A percentile compares a stretch with the other conserved stretches of the same genome.
These are phyloP conservation scores for Tadarida brasiliensis DNA, from an alignment of 2,797 vertebrate genomes.

Conservation along the genomic window DNA sequence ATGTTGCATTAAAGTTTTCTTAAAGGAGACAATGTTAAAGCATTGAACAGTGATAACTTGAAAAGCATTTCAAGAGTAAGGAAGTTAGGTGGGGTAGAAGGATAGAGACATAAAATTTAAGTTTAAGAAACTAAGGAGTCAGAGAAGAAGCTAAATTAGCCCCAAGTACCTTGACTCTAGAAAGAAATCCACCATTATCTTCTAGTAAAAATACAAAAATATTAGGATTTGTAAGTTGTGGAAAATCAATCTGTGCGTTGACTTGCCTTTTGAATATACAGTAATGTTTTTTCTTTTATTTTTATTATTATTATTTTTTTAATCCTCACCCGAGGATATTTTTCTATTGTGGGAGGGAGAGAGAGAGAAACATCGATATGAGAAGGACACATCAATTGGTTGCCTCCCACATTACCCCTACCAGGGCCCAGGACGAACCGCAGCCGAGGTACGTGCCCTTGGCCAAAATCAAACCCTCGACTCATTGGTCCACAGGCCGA, in stretches of 20 bases:
- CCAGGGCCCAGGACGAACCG: no score
- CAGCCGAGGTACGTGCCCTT: no score
- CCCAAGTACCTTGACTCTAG: neutral
- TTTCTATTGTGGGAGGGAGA: no score
- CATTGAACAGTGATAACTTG: neutral
- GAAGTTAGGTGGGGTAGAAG: neutral
- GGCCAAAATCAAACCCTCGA: no score
- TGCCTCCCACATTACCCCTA: no score
- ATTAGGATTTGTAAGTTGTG: neutral
- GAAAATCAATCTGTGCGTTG: neutral
- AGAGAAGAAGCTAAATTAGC: neutral
- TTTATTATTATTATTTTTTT: no score
- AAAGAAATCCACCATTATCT: neutral
- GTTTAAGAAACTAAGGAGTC: neutral
- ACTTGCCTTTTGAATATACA: conserved; percentile 24
- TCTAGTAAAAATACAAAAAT: neutral
- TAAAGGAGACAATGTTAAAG: neutral
- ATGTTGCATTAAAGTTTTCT: neutral
- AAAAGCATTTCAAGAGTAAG: conserved; percentile 40
- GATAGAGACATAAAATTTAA: neutral
- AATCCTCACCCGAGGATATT: no score
- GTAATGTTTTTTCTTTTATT: neutral
- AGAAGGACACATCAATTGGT: no score
- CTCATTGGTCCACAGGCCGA: no score
- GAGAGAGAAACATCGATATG: no score